Evolutionary conservation across 2,888 invertebrate genomes (phyloP), one percentile per base, ranked within the genome.

Genomic region (Polyploca ridens): DNA sequence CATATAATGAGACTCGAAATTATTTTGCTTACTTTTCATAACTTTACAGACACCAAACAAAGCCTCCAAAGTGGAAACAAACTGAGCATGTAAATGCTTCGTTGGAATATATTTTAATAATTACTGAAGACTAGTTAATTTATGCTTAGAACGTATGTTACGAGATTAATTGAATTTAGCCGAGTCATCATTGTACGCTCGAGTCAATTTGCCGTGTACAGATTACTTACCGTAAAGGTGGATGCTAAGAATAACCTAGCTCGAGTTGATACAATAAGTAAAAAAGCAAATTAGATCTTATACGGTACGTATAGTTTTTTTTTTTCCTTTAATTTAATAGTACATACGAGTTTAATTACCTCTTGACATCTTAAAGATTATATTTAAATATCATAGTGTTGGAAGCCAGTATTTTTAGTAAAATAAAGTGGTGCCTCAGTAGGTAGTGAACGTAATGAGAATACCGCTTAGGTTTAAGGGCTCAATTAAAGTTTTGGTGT

Each of bases 151-250:
- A 61, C 69, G 64, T 65, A 65, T 67, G 69, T 67, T 69, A 65
- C 65, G 57, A 60, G 69, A 66, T 65, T 65, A 68, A 72, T 70
- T 65, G 49, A 70, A 72, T 72, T 70, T 72, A 57, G 33, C 64
- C 27, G 27, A 59, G 27, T 63, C 64, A 65, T 66, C 62, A 66
- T 66, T 62, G 63, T 63, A 63, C 58, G 66, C 64, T 67, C 62
- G 58, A 63, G 68, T 64, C 66, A 71, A 71, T 71, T 71, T 68
- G 66, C 63, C 64, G 65, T 62, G 67, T 62, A 35, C 46, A 14
- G 60, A 58, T 60, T 19, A 44, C 58, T 59, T 58, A 54, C 63
- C 60, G 63, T 58, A 62, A 62, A 65, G 60, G 62, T 63, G 62
- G 68, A 72, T 62, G 59, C 63, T 44, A 49, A 63, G 14, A 33